Evolutionary conservation across 2,888 invertebrate genomes (phyloP), one percentile per base, ranked within the genome.

Genomic region (Cheilosia impressa): DNA sequence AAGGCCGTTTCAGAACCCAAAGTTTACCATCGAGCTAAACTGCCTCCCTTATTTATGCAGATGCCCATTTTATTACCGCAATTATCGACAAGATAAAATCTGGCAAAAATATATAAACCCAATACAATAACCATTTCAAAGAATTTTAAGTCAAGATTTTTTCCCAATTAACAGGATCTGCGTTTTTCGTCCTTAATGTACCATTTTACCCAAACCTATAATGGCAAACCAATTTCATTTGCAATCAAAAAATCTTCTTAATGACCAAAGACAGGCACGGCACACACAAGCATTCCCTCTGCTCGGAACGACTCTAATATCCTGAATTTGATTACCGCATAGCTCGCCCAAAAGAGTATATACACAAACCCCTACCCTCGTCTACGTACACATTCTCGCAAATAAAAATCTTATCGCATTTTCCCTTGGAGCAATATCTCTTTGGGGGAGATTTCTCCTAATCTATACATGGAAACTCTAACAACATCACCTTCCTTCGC

Each of bases 211-310:
- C 24, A 19, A 63, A 38, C 52, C 69, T 80, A 27, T 27, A 84
- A 84, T 84, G 80, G 84, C 75, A 71, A 84, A 84, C 80, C 84
- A 84, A 84, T 84, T 80, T 65, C 60, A 58, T 65, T 79, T 75
- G 57, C 63, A 57, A 22, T 62, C 22, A 38, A 62, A 50, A n/a
- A 27, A 50, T 22, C 50, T 45, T 66, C 84, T 66, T 84, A 84
- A 84, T 84, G 65, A 71, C 69, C 84, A 68, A 73, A 69, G 15
- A 52, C 57, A 52, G 13, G 66, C 66, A 66, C 19, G 5, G 31
- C n/a, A 15, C n/a, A 17, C 27, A 13, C 24, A 60, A 43, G 41
- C 47, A 73, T 41, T 72, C 63, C 63, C 50, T 50, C 63, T 66
- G 66, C 60, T 73, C 60, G 60, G 41, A 82, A 82, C 65, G 65